Evolutionary conservation across 2,113 vertebrate species (phyloP), one percentile per base, ranked within the genome.

Genomic region (Natator depressus): DNA sequence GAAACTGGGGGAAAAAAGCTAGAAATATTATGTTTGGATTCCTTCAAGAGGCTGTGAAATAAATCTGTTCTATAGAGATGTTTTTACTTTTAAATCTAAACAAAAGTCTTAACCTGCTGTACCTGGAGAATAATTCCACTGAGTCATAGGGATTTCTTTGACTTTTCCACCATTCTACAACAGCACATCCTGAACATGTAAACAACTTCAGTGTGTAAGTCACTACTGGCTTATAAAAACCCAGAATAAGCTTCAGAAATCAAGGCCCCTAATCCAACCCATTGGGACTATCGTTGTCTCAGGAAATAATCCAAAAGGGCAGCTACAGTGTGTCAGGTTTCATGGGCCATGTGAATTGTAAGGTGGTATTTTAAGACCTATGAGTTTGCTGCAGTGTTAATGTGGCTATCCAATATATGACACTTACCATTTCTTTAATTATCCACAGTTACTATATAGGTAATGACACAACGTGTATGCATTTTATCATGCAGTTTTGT

Each of bases 401-500:
- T 88, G 1, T 38, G 54, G 55, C 72, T 76, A 76, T 87, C 22
- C 55, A 57, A 35, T 49, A 35, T 49, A 24, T 5, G 12, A 87
- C 86, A 29, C 8, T 88, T 95, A 75, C 65, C 16, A 20, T 69
- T 69, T 69, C 35, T 69, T 69, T 69, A 80, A 72, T 95, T 76
- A 76, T 85, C 85, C 90, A 57, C 90, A 89, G 82, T 80, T 59
- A 82, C 91, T 89, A 55, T 86, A 81, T 85, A 87, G 87, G 72
- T 89, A 96, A 96, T 19, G 46, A 76, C 94, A 88, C 22, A 49
- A 72, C 80, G 49, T 88, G 82, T 89, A 91, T 91, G 89, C 38
- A 59, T 95, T 95, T 95, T 88, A 94, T 92, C 90, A 95, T 96
- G 87, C 85, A 82, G 38, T 62, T 35, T 89, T 95, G 85, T 96